Percentiles rank a stretch among this genome's conserved stretches.
Conservation (phyloP, 2,113 vertebrate genomes). For the Crypturellus undulatus region DNA sequence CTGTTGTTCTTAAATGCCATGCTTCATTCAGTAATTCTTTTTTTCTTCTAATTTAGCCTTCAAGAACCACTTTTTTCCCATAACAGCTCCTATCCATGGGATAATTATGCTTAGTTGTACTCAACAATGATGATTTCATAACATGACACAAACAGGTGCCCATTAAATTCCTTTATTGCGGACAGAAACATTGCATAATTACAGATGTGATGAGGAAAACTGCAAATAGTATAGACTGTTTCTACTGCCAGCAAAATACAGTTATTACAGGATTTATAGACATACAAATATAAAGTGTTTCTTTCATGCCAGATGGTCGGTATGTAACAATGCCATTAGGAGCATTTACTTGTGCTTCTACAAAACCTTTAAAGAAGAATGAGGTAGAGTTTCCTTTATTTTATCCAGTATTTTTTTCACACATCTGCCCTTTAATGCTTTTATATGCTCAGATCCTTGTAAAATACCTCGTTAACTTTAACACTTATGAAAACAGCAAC, state of each 20-base stretch:
- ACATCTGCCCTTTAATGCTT: conserved; percentile 47
- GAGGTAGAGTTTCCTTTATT: conserved; percentile 78
- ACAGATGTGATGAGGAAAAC: conserved; percentile 72
- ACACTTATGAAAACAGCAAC: conserved; percentile 30
- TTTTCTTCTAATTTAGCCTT: conserved; percentile 14
- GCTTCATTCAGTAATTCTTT: background rate
- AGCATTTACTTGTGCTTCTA: conserved; percentile 74
- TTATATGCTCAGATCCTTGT: conserved; percentile 36
- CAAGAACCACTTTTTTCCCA: background rate
- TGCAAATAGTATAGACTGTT: conserved; percentile 63
- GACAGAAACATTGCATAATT: conserved; percentile 71
- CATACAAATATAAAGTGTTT: conserved; percentile 71
- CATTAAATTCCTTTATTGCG: conserved; percentile 78
- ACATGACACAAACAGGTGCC: conserved; percentile 56
- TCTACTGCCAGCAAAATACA: conserved; percentile 75
- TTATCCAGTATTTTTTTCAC: conserved; percentile 55
- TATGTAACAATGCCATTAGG: conserved; percentile 66
- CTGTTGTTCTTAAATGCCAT: background rate
- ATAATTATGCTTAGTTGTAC: background rate
- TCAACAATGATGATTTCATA: conserved; percentile 25
- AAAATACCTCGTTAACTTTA: conserved; percentile 43
- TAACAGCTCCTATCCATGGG: background rate
- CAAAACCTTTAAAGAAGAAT: conserved; percentile 75
- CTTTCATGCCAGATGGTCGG: conserved; percentile 68
- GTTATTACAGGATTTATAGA: conserved; percentile 71